Base-by-base conservation (phyloP, 1,140 invertebrate genomes). In the Cherax quadricarinatus region DNA sequence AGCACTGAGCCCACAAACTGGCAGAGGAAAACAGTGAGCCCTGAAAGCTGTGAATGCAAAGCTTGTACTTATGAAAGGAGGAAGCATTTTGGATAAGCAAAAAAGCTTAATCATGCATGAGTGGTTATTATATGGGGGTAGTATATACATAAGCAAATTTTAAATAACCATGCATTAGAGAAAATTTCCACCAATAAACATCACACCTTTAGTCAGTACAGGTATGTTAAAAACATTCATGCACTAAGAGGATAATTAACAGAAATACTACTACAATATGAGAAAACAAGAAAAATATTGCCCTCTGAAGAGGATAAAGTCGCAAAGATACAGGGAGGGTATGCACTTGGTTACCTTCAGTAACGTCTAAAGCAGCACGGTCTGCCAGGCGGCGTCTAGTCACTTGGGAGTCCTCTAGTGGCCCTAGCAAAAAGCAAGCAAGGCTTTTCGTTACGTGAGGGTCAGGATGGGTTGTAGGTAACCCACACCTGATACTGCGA, bases 351-450 rank as follows among this genome's bases (percentile, higher is more conserved):
- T 94, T 94, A 95, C 95, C 95, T 95, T 95, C 96, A 93, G 96
- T 96, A 93, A 97, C 96, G 88, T 96, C 96, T 88, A 96, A 95
- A 94, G 96, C 96, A 93, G 96, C 95, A 94, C 96, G 96, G 94
- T 96, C 96, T 30, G 96, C 96, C 48, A 96, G 96, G 81, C 96
- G 94, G 93, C 96, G 94, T 93, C 95, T 95, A 92, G 95, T 94
- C 93, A 95, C 95, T 80, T 94, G 94, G 86, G 94, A 93, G 84
- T 94, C 94, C 79, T 94, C 94, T 93, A 94, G 93, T 60, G 94
- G 83, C 93, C 94, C 94, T 94, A 93, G 88, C 91, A 89, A 92
- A 87, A 89, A 84, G 86, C 85, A 82, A 91, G 90, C 86, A 91
- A 92, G 90, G 84, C 84, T 79, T 86, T 86, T 78, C 53, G 90